Evolutionary conservation across 2,888 invertebrate species (phyloP).

Genomic region (Steinernema scapterisci): DNA sequence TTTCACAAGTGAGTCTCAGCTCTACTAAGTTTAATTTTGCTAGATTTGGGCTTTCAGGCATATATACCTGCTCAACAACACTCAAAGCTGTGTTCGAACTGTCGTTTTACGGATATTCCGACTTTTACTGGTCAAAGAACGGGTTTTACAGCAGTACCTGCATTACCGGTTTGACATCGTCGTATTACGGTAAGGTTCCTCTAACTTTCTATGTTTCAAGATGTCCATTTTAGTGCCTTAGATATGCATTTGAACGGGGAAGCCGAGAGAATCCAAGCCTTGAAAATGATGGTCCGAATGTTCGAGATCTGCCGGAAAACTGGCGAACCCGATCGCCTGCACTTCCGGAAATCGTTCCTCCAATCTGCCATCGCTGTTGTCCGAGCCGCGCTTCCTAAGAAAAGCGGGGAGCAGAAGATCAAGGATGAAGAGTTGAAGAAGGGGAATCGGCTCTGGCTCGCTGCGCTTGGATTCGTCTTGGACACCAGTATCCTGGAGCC

Average conservation of each 20-base stretch:
- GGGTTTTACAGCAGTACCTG: slow-evolving; percentile 7
- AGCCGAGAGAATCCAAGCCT: background rate
- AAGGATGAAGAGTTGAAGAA: slow-evolving; percentile 20
- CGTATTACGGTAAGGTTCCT: slow-evolving; percentile 13
- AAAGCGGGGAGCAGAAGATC: background rate
- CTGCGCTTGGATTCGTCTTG: slow-evolving; percentile 52
- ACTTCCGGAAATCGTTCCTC: slow-evolving; percentile 14
- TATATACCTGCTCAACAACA: slow-evolving; percentile 9
- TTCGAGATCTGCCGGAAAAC: slow-evolving; percentile 21
- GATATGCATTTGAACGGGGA: slow-evolving; percentile 15
- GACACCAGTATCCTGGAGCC: slow-evolving; percentile 56
- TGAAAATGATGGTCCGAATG: slow-evolving; percentile 23
- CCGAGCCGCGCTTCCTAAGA: background rate
- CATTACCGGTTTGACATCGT: slow-evolving; percentile 4
- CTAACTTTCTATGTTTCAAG: background rate
- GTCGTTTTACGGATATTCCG: slow-evolving; percentile 16
- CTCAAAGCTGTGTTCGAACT: slow-evolving; percentile 4
- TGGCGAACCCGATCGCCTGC: background rate
- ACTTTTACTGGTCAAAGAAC: background rate
- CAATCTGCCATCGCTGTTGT: background rate
- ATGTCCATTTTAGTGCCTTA: background rate
- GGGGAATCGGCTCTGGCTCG: slow-evolving; percentile 42
- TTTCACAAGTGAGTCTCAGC: slow-evolving; percentile 6
- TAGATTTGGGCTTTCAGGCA: background rate
- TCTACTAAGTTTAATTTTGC: background rate